Percentiles rank a stretch among this genome's conserved stretches.
Conservation (phyloP, 2,797 vertebrate species). For the Heliangelus exortis region DNA sequence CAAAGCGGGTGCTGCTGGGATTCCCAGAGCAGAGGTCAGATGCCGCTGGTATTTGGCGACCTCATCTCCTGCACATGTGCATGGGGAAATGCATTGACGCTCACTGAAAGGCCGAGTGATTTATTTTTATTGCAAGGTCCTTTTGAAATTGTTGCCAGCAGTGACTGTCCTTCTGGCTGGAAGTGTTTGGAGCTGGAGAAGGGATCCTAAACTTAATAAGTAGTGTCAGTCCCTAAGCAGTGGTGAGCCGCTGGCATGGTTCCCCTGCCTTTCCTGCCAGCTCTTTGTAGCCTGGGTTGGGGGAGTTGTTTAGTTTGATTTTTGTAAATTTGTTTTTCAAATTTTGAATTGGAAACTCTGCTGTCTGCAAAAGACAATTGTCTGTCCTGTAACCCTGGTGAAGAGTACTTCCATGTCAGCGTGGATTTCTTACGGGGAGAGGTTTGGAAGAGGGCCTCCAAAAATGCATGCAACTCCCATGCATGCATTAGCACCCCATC, state of each 20-base stretch:
- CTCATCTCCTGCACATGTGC: conserved; percentile 47
- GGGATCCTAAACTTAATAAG: conserved; percentile 13
- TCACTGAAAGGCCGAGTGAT: conserved; percentile 57
- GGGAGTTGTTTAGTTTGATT: conserved; percentile 22
- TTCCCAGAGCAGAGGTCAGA: conserved; percentile 62
- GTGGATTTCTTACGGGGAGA: background rate
- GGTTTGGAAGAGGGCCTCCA: background rate
- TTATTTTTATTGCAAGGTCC: conserved; percentile 65
- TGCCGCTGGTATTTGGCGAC: conserved; percentile 47
- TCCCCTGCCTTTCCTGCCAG: conserved; percentile 12
- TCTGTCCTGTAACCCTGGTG: background rate
- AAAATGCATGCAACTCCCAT: rapidly evolving
- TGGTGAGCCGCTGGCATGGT: background rate
- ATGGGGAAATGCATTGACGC: background rate
- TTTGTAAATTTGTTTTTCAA: background rate
- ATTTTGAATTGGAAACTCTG: background rate
- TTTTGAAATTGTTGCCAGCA: conserved; percentile 66
- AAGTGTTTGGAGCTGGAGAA: conserved; percentile 2
- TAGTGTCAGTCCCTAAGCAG: background rate
- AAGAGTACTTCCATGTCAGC: background rate
- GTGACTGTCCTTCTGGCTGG: conserved; percentile 43
- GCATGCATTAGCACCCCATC: no score
- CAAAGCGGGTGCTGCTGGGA: conserved; percentile 37
- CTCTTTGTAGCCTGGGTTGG: background rate
- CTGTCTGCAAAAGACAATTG: background rate